Evolutionary conservation across 2,888 invertebrate species (phyloP), one percentile per base, ranked within the genome.

Genomic region (Drosophila sordidapex): DNA sequence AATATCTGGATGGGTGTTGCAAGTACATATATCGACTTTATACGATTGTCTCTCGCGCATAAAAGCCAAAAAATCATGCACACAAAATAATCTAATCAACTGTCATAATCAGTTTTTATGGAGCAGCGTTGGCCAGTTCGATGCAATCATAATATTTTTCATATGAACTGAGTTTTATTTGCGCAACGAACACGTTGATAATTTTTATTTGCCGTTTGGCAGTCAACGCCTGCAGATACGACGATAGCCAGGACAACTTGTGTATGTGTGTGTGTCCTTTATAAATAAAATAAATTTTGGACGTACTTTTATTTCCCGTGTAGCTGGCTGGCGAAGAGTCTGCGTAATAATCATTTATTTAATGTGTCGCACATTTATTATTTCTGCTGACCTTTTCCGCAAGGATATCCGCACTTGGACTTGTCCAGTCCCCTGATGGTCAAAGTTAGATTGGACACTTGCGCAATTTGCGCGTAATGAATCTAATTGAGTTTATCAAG

Each of bases 371-470:
- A 81, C 92, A 92, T 91, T 91, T 91, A 86, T 92, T 92, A 91
- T 92, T 91, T 91, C 80, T 86, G 80, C 83, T 84, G 92, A 87
- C 89, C 88, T 83, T 80, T 82, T 68, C 66, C 27, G 61, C 15
- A 21, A n/a, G 36, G 66, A 56, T 60, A 38, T 51, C n/a, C 56
- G 46, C 33, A 46, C 72, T 65, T 48, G 43, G 59, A 46, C 61
- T 35, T 25, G 25, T 67, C 70, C 75, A 70, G 56, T 61, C 74
- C 72, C 38, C 62, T 83, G 91, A 92, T 91, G 90, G 89, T 71
- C 87, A 92, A 92, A 91, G 91, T 91, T 92, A 91, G 90, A 92
- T 91, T 91, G 88, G 89, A 86, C 81, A 87, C 86, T 90, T 90
- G 82, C 71, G 77, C 76, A 82, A 90, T 90, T 91, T 87, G 81